A percentile compares a stretch with the other conserved stretches of the same genome.
These are phyloP conservation scores for Aphis craccivora DNA, from an alignment of 1,140 invertebrate genomes.

Conservation along the genomic window DNA sequence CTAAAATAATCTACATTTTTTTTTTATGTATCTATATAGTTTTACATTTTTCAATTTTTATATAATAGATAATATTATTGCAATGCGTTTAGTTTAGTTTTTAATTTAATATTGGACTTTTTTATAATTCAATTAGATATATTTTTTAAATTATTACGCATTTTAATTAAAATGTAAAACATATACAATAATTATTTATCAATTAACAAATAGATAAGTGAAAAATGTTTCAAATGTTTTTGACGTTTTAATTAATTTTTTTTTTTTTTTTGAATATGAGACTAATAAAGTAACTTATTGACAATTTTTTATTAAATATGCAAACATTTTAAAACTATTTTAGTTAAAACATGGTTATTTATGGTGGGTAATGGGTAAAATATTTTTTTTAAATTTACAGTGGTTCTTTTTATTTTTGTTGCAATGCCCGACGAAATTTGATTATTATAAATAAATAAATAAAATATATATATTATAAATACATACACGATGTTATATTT, in stretches of 20 bases:
- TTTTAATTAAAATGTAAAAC: not conserved
- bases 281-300: not conserved
- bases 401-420: not conserved
- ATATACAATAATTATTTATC: not conserved
- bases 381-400: not conserved
- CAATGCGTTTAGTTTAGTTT: not conserved
- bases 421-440: not conserved
- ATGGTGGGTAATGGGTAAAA: not conserved
- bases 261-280: not conserved
- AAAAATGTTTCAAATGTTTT: not conserved
- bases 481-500: too few relatives aligned
- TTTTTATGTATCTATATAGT: not conserved
- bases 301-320: not conserved
- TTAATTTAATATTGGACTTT: not conserved
- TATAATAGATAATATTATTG: not conserved
- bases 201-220: not conserved
- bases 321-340: not conserved
- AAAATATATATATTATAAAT: too few relatives aligned
- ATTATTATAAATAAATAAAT: not conserved
- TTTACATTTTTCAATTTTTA: not conserved
- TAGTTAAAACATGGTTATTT: not conserved
- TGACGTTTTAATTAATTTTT: not conserved
- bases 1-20: not conserved
- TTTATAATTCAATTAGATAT: not conserved
- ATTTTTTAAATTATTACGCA: not conserved